Evolutionary conservation across 2,113 vertebrate species (phyloP), one percentile per base, ranked within the genome.

Genomic region (Istiophorus platypterus): DNA sequence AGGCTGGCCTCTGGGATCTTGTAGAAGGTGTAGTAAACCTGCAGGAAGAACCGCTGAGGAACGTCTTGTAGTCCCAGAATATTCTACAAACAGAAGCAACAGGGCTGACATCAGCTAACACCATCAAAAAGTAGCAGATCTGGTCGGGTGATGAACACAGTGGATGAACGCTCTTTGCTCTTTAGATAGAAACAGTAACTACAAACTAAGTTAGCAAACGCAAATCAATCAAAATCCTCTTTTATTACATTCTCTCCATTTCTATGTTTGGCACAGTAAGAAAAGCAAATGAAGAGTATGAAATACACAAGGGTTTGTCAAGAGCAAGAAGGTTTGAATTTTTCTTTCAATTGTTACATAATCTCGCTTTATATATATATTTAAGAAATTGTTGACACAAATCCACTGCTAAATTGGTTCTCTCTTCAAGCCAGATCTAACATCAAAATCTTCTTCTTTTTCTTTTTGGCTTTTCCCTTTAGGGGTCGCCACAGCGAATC

Each of bases 31-130:
- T 97, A 95, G 59, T 97, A 99, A 29, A 99, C 93, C 82, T 98
- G 95, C 89, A 96, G 92, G 92, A 97, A 94, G 63, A 99, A 99
- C 90, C 97, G 94, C 2, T 95, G 94, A 6, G 98, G 97, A 63
- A 98, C 70, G 11, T 87, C 89, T 39, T 80, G 94, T 52, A 99
- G 93, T 14, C 98, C 98, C 78, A 99, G 94, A 56, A 99, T 94
- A 82, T 98, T 99, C 98, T 99, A 91, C 31, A 89, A 41, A 82
- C 5, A 87, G 5, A 65, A 31, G 54, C 4, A 27, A 52, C 0
- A 3, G 5, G 0, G 22, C 14, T 6, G 5, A 2, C 10, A 39
- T 72, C 56, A 80, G 22, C 42, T 58, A 18, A 73, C 57, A 64
- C 8, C n/a, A 57, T 7, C 22, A 7, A 64, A 20, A 2, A 27